phyloP scores from a whole-genome alignment of 2,113 vertebrate genomes.

The Pelodiscus sinensis region DNA sequence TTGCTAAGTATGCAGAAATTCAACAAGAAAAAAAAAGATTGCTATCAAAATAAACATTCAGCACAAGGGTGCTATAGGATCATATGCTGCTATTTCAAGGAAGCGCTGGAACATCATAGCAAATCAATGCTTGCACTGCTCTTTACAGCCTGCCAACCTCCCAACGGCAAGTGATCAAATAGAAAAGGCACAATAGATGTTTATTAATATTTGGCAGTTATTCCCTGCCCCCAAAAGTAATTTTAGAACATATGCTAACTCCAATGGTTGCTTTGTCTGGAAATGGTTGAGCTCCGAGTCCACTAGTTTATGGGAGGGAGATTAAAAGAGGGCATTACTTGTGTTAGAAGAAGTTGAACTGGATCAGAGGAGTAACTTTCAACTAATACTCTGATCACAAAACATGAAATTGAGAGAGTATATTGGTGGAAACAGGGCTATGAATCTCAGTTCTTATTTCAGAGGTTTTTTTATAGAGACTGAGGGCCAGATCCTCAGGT shows the following conservation, averaged over 20 bases:
- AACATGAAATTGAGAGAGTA: background rate
- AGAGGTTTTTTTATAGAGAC: background rate
- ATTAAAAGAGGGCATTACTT: background rate
- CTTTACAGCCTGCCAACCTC: background rate
- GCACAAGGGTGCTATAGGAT: background rate
- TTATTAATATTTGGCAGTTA: background rate
- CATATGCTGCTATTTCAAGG: background rate
- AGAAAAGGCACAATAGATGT: background rate
- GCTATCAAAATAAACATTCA: background rate
- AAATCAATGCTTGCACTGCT: background rate
- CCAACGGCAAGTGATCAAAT: background rate
- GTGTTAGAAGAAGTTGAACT: background rate
- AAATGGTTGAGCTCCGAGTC: rapidly evolving
- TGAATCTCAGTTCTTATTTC: background rate
- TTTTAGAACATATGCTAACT: background rate
- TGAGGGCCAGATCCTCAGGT: background rate
- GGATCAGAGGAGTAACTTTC: background rate
- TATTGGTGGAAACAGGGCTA: background rate
- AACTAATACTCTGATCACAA: background rate
- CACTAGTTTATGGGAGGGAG: background rate
- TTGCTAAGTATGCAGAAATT: background rate
- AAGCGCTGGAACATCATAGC: background rate
- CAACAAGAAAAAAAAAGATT: background rate
- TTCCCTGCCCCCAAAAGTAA: background rate
- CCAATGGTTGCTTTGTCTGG: background rate